Evolutionary conservation across 2,113 vertebrate species (phyloP), one percentile per base, ranked within the genome.

Genomic region (Baryphthengus martii): DNA sequence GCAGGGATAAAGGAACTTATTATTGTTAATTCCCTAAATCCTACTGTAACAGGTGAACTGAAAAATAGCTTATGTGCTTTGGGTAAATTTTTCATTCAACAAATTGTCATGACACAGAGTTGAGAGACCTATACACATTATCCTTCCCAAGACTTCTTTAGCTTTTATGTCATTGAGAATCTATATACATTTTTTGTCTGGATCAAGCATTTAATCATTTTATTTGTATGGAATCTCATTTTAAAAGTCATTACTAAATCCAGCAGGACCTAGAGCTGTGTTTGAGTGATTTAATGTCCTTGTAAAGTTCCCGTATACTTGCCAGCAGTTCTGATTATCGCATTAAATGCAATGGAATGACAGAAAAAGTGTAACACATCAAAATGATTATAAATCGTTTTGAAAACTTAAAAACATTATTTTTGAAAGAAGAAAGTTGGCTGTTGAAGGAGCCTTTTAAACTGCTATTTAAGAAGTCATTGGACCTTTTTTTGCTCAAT

Each of bases 171-270:
- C 44, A 67, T 52, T 92, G 47, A 65, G 23, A 25, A 9, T 28
- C 29, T 40, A 16, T 44, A 20, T 49, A 35, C 37, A 11, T 39
- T 12, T 37, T 37, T 80, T 47, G 3, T 65, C 47, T 35, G n/a
- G 58, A 96, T 96, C 71, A 96, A 97, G 67, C 21, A 25, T 88
- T 96, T 97, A 97, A 95, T 96, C 1, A 28, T 94, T 96, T 96
- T 90, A 96, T 97, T 97, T 96, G 73, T 93, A 90, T 97, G 47
- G 74, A 88, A 97, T 97, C 88, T 97, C 42, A 87, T 81, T 90
- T 94, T 92, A 92, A 65, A 96, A 92, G 88, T 95, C 95, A 97
- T 97, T 97, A 96, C 72, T 82, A 95, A 96, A 97, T 95, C 92
- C 91, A 92, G 91, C 89, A 96, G 82, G 89, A 91, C 70, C 21